phyloP scores from a whole-genome alignment of 2,113 vertebrate species.

The Poecile atricapillus region DNA sequence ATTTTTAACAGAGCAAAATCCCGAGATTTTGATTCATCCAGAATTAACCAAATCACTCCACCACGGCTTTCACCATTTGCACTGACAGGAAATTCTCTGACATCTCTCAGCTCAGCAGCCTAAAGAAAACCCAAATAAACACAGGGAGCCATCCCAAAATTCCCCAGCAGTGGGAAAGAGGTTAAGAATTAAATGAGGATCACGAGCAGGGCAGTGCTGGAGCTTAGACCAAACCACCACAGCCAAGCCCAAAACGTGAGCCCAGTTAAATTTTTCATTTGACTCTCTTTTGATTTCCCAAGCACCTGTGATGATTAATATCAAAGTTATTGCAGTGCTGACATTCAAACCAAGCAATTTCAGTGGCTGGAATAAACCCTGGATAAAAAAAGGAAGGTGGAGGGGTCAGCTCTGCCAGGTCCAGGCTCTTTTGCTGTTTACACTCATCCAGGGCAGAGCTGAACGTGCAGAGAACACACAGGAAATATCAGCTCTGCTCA shows the following conservation, averaged over 20 bases:
- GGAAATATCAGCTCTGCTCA: neutral
- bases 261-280: neutral
- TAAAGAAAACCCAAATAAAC: neutral
- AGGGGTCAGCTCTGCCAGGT: neutral
- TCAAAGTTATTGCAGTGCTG: neutral
- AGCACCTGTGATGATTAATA: neutral
- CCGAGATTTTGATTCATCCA: fast-evolving
- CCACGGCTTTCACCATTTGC: fast-evolving
- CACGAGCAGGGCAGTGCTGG: neutral
- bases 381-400: neutral
- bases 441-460: neutral
- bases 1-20: no score
- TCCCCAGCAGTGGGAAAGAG: neutral
- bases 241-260: neutral
- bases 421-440: neutral
- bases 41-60: neutral
- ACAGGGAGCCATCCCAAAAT: fast-evolving
- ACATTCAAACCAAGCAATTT: neutral
- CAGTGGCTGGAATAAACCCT: neutral
- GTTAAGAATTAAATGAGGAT: neutral
- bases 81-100: neutral
- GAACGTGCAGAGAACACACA: neutral
- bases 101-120: neutral
- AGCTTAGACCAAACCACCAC: neutral
- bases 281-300: neutral